Percentiles rank a stretch among this genome's conserved stretches.
Evolutionary conservation across 1,140 invertebrate genomes (phyloP).

Genomic region (Drosophila rhopaloa): DNA sequence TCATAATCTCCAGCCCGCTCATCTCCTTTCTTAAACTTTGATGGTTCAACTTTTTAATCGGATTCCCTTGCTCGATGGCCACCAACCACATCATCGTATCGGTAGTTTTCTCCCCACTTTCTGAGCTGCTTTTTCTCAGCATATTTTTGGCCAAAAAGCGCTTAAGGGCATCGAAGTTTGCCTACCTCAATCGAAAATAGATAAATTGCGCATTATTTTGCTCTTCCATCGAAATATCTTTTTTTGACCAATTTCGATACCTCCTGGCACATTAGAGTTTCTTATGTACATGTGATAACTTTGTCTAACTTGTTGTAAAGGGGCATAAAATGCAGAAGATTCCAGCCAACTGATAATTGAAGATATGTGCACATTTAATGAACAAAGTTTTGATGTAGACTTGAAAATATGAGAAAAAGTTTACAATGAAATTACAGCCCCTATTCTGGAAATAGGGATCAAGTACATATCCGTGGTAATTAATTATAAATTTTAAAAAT

Average conservation of each 20-base stretch:
- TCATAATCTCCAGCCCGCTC: constrained; percentile 46
- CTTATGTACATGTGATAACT: constrained; percentile 12
- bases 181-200: constrained; percentile 38
- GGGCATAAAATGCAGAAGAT: constrained; percentile 8
- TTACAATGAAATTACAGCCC: background rate
- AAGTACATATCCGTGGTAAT: too few species aligned
- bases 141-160: constrained; percentile 37
- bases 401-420: background rate
- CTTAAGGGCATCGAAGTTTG: constrained; percentile 43
- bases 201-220: constrained; percentile 44
- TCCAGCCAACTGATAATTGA: constrained; percentile 13
- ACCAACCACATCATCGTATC: constrained; percentile 41
- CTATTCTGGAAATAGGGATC: too few species aligned
- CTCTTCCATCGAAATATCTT: constrained; percentile 25
- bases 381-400: constrained; percentile 23
- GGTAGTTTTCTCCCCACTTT: constrained; percentile 20
- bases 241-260: constrained; percentile 28
- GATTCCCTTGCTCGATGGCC: constrained; percentile 67
- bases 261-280: constrained; percentile 9
- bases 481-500: too few species aligned
- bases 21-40: constrained; percentile 56
- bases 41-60: constrained; percentile 74
- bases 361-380: constrained; percentile 26
- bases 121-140: constrained; percentile 15
- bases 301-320: constrained; percentile 13